Percentiles rank a stretch among this genome's conserved stretches.
Conservation (phyloP, 2,113 vertebrate species). For the Dascyllus trimaculatus region DNA sequence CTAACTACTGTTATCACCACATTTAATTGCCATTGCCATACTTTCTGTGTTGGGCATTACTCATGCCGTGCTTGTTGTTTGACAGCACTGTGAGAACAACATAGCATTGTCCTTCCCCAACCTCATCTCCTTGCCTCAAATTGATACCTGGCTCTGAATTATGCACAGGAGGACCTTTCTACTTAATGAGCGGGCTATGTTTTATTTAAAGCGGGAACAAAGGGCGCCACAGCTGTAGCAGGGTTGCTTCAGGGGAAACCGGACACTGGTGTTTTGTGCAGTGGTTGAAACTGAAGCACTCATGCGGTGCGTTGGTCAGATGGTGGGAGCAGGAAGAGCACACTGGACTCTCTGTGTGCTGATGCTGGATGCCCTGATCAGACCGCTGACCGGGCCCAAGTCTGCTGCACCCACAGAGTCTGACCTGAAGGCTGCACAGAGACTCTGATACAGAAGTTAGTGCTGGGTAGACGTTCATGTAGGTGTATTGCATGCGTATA, state of each 20-base stretch:
- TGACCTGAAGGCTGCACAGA: slow-evolving; percentile 22
- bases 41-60: slow-evolving; percentile 2
- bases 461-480: not conserved
- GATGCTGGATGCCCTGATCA: slow-evolving; percentile 18
- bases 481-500: not conserved
- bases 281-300: slow-evolving; percentile 79
- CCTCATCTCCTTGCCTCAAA: slow-evolving; percentile 38
- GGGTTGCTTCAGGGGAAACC: slow-evolving; percentile 74
- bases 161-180: slow-evolving; percentile 74
- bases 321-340: slow-evolving; percentile 60
- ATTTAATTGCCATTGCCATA: slow-evolving; percentile 20
- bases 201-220: slow-evolving; percentile 83
- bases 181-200: slow-evolving; percentile 74
- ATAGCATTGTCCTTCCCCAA: slow-evolving; percentile 6
- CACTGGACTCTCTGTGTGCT: slow-evolving; percentile 66
- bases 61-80: slow-evolving; percentile 6
- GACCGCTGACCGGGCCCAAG: slow-evolving; percentile 21
- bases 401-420: slow-evolving; percentile 29
- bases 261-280: slow-evolving; percentile 82
- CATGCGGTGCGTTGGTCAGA: slow-evolving; percentile 60
- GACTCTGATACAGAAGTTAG: slow-evolving; percentile 4
- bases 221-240: slow-evolving; percentile 51
- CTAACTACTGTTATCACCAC: slow-evolving; percentile 47
- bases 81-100: slow-evolving; percentile 10
- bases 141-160: slow-evolving; percentile 74